Conservation (phyloP, 2,113 vertebrate genomes). For the Dendropsophus ebraccatus region DNA sequence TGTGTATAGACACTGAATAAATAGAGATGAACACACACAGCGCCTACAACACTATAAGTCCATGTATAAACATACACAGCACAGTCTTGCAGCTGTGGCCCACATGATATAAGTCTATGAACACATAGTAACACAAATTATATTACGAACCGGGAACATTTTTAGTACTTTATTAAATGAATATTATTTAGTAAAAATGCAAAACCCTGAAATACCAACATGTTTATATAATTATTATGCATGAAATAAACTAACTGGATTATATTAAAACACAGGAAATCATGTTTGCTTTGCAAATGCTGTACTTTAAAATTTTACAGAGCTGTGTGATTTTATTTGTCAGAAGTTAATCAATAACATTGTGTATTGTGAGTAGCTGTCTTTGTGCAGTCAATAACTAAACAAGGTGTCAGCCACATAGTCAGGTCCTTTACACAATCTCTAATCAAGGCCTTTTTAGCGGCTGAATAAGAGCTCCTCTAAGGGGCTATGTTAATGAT, state of each 20-base stretch:
- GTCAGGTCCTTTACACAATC: not conserved
- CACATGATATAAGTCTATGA: too few species aligned
- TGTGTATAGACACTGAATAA: too few species aligned
- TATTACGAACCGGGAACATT: not conserved
- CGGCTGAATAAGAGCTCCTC: not conserved
- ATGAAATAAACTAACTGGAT: not conserved
- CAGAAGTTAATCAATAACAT: constrained; percentile 27
- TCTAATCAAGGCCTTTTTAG: not conserved
- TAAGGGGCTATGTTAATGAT: not conserved
- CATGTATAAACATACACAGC: too few species aligned
- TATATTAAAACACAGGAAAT: not conserved
- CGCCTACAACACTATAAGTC: too few species aligned
- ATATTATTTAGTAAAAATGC: not conserved
- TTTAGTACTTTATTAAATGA: not conserved
- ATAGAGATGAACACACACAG: too few species aligned
- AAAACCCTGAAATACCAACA: not conserved
- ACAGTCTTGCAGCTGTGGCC: too few species aligned
- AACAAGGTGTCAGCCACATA: not conserved
- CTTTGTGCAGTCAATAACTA: constrained; percentile 16
- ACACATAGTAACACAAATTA: not conserved
- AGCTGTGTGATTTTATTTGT: not conserved
- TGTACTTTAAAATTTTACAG: not conserved
- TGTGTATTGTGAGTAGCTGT: not conserved
- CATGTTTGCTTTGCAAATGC: not conserved
- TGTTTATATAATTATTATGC: not conserved